Base-by-base conservation (phyloP, 2,797 vertebrate species). In the Phoebastria nigripes region DNA sequence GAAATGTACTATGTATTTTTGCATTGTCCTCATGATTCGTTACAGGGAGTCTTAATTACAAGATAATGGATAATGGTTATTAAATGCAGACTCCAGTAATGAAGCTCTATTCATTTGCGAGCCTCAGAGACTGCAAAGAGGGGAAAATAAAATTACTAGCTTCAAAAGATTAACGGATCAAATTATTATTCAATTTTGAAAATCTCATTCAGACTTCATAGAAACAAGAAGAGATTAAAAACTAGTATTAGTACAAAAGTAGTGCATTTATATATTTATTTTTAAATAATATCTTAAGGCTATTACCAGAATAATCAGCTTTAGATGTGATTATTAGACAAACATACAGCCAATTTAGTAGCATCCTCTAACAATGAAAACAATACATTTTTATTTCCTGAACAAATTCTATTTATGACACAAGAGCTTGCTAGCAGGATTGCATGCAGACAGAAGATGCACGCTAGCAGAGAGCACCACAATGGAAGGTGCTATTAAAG, bases 171-270 rank as follows among this genome's bases (percentile, higher is more conserved):
- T 99, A 99, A 99, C 99, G 98, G 98, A 98, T 99, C 98, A 99
- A 99, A 99, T 99, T 99, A 99, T 99, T 99, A 99, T 99, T 99
- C 99, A 99, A 99, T 99, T 99, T 99, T 98, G 98, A 98, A 99
- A 99, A 99, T 99, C 99, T 99, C 99, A 99, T 99, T 98, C 98
- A 98, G 98, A 99, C 99, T 99, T 99, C 98, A 98, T 87, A 98
- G 98, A 99, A 99, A 99, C 98, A 99, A 98, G 98, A 97, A 98
- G 98, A 99, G 99, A 99, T 99, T 99, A 99, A 99, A 99, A 98
- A 98, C 97, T 98, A 98, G 98, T 97, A 98, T 97, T 97, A 98
- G 96, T 98, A 99, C 98, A 98, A 99, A 99, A 99, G 98, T 98
- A 98, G 98, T 98, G 98, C 98, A 98, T 98, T 99, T 98, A 96